Evolutionary conservation across 2,888 invertebrate genomes (phyloP).

Genomic region (Xanthostigma xanthostigma): DNA sequence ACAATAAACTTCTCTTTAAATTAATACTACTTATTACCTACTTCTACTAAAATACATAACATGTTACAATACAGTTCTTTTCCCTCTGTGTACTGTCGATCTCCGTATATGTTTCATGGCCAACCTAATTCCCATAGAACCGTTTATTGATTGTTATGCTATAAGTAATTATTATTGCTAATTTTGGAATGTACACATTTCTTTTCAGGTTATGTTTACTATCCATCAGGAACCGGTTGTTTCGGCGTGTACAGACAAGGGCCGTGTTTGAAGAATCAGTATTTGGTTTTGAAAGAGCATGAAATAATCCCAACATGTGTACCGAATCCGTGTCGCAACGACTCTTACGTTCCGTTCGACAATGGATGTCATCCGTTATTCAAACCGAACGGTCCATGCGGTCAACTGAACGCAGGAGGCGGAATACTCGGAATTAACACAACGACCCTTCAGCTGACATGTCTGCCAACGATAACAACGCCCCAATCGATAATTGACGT

Average conservation of each 20-base stretch:
- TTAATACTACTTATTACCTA: too few relatives aligned
- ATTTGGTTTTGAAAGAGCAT: conserved; percentile 36
- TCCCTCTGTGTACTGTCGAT: too few relatives aligned
- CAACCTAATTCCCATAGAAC: too few relatives aligned
- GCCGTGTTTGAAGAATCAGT: conserved; percentile 40
- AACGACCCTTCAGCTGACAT: conserved; percentile 39
- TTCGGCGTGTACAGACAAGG: conserved; percentile 47
- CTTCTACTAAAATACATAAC: too few relatives aligned
- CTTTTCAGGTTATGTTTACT: conserved; percentile 39
- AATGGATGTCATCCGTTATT: conserved; percentile 33
- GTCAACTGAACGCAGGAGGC: conserved; percentile 25
- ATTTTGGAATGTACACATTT: not conserved
- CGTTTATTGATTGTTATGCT: conserved; percentile 3
- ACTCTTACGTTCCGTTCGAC: conserved; percentile 32
- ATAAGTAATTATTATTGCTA: not conserved
- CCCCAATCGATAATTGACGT: too few relatives aligned
- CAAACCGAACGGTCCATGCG: conserved; percentile 30
- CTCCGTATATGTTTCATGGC: too few relatives aligned
- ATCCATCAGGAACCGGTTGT: conserved; percentile 43
- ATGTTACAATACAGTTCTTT: too few relatives aligned
- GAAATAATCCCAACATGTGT: conserved; percentile 42
- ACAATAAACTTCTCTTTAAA: too few relatives aligned
- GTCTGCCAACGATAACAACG: conserved; percentile 23
- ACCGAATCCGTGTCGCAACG: conserved; percentile 40
- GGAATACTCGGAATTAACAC: conserved; percentile 44